These are phyloP conservation scores for Lochmaea crataegi DNA, from an alignment of 2,888 invertebrate genomes.

Conservation along the genomic window DNA sequence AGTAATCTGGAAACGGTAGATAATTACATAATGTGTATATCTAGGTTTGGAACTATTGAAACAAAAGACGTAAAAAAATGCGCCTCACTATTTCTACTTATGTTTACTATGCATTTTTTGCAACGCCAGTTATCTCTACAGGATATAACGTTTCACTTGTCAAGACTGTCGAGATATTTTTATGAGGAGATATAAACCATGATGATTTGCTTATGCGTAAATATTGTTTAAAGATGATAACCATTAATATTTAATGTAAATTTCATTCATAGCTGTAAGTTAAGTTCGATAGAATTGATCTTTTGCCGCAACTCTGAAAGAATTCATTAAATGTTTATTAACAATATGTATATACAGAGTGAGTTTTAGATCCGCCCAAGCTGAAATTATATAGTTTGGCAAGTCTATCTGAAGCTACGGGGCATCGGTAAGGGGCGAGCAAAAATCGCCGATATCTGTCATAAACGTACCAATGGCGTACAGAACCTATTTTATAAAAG, in stretches of 20 bases:
- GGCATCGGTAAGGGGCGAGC: no score
- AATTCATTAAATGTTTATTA: no score
- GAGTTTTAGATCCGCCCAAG: no score
- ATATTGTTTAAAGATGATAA: neutral
- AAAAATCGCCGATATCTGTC: no score
- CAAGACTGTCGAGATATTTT: conserved; percentile 31
- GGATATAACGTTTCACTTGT: conserved; percentile 41
- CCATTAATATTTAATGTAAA: neutral
- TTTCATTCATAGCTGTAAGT: neutral
- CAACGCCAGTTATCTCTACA: conserved; percentile 41
- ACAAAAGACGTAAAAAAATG: conserved; percentile 34
- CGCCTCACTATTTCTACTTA: conserved; percentile 38
- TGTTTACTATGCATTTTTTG: conserved; percentile 49
- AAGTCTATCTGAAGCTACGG: no score
- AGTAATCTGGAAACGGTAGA: conserved; percentile 24
- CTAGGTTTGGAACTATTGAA: conserved; percentile 23
- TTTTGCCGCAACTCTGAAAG: neutral
- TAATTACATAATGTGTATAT: conserved; percentile 25
- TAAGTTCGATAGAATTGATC: neutral
- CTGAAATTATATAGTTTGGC: no score
- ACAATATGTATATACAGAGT: no score
- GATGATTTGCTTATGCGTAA: conserved; percentile 22
- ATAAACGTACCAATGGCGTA: no score
- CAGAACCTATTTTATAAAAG: no score
- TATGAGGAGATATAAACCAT: conserved; percentile 27